phyloP scores from a whole-genome alignment of 1,140 invertebrate genomes.

The Euura saliciscinereae region DNA sequence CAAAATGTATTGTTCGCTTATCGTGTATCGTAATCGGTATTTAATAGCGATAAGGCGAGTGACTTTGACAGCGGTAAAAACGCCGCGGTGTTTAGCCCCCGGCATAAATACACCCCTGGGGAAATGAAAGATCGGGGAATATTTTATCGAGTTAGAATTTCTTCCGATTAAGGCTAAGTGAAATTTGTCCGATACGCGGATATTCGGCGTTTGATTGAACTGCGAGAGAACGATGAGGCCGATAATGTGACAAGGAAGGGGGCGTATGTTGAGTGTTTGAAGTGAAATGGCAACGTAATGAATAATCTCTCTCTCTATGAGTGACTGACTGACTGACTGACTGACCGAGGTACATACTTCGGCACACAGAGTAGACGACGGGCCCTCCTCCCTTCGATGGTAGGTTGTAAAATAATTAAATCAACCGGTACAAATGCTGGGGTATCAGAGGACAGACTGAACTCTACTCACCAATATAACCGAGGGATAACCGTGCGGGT shows the following conservation, averaged over 20 bases:
- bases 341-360: not conserved
- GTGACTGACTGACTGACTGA: too few species aligned
- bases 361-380: not conserved
- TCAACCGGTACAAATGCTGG: not conserved
- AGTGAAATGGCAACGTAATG: not conserved
- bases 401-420: not conserved
- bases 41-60: conserved; percentile 25
- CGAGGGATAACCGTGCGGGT: conserved; percentile 6
- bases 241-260: not conserved
- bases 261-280: not conserved
- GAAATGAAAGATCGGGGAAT: conserved; percentile 25
- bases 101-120: not conserved
- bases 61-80: conserved; percentile 27
- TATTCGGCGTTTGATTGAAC: too few species aligned
- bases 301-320: too few species aligned
- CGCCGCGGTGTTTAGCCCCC: not conserved
- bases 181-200: too few species aligned
- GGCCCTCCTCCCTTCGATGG: not conserved
- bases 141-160: too few species aligned
- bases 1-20: not conserved
- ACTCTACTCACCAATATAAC: conserved; percentile 6
- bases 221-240: not conserved
- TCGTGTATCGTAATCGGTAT: conserved; percentile 4
- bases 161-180: too few species aligned
- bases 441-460: not conserved